Conservation (phyloP, 2,888 invertebrate genomes). For the Amblyjoppa proteus region DNA sequence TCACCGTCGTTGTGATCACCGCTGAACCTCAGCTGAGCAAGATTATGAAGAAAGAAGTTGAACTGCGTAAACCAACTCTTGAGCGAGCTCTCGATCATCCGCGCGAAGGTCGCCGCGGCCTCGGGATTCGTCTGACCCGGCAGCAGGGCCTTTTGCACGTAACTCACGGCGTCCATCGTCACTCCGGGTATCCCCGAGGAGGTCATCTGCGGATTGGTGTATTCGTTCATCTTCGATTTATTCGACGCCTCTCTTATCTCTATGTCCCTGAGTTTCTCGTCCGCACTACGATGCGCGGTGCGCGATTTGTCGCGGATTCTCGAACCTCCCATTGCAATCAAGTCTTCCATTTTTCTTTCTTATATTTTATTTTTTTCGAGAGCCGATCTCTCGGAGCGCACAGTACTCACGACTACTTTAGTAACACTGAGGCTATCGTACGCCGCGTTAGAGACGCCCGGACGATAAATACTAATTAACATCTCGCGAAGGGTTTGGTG, state of each 20-base stretch:
- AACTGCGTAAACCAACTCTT: constrained; percentile 98
- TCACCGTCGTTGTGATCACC: constrained; percentile 94
- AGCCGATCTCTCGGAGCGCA: not conserved
- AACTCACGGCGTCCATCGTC: constrained; percentile 95
- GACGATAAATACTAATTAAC: constrained; percentile 77
- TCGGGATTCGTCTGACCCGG: constrained; percentile 97
- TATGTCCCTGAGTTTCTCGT: constrained; percentile 75
- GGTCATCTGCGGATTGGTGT: constrained; percentile 90
- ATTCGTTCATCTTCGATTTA: constrained; percentile 77
- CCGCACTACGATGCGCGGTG: constrained; percentile 34
- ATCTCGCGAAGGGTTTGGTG: constrained; percentile 64
- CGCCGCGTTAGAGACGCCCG: constrained; percentile 47
- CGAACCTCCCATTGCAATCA: constrained; percentile 63
- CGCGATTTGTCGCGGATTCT: constrained; percentile 42
- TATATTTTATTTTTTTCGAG: not conserved
- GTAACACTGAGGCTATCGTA: constrained; percentile 36
- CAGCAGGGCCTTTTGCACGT: constrained; percentile 95
- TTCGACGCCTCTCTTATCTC: constrained; percentile 75
- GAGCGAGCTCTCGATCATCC: constrained; percentile 97
- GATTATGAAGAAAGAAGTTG: constrained; percentile 99
- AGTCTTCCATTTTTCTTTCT: constrained; percentile 70
- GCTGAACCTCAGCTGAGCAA: constrained; percentile 96
- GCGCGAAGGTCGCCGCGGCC: constrained; percentile 97
- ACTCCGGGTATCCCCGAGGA: constrained; percentile 97
- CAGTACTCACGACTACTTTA: constrained; percentile 27